Evolutionary conservation across 2,113 vertebrate genomes (phyloP).

Genomic region (Pygoscelis antarcticus): DNA sequence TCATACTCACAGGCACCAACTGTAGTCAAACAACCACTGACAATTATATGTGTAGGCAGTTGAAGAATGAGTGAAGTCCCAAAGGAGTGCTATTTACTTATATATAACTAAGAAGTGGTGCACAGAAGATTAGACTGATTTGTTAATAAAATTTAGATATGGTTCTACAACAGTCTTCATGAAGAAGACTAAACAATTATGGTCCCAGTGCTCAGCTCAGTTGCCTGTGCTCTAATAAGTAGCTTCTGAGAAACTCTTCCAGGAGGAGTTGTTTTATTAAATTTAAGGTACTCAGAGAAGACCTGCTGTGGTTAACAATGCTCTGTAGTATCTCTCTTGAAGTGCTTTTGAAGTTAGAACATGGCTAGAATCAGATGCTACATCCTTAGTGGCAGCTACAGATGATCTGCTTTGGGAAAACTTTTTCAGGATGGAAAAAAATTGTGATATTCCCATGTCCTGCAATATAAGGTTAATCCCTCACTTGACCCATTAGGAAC

Average conservation of each 20-base stretch:
- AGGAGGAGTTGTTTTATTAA: background rate
- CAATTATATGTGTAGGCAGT: background rate
- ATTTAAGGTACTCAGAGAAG: background rate
- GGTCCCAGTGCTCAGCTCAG: background rate
- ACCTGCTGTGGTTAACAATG: background rate
- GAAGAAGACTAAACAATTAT: background rate
- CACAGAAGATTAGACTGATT: background rate
- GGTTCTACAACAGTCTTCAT: background rate
- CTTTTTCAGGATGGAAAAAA: background rate
- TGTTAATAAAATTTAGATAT: background rate
- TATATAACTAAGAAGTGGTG: background rate
- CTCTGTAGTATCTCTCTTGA: background rate
- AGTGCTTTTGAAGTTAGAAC: background rate
- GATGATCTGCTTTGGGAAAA: background rate
- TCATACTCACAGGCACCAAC: background rate
- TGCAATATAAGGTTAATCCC: background rate
- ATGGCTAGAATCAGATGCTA: background rate
- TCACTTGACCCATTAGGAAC: background rate
- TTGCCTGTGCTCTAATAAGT: background rate
- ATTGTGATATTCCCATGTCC: background rate
- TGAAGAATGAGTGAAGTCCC: background rate
- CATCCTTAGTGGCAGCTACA: background rate
- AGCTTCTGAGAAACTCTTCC: background rate
- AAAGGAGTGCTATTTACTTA: background rate
- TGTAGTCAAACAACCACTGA: background rate